phyloP scores from a whole-genome alignment of 2,888 invertebrate genomes.

The Tubulanus polymorphus region DNA sequence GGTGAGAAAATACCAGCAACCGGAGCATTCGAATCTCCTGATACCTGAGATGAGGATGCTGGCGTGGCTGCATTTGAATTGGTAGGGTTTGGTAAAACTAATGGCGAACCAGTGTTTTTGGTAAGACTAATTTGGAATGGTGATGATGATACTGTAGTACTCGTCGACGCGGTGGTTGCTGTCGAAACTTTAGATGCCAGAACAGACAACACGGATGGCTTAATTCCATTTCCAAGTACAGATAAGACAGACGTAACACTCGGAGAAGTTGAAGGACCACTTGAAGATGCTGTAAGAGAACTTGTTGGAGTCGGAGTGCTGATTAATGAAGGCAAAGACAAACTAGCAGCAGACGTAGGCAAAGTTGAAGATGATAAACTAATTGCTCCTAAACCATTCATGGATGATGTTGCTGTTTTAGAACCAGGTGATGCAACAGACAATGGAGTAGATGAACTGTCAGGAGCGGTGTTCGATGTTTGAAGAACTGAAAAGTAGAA shows the following conservation, averaged over 20 bases:
- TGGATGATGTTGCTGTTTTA: not conserved
- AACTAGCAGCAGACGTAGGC: not conserved
- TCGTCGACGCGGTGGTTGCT: not conserved
- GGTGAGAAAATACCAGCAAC: not conserved
- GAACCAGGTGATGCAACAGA: not conserved
- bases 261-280: not conserved
- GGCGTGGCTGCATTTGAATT: constrained; percentile 2
- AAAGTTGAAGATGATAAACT: not conserved
- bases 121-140: not conserved
- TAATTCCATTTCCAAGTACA: not conserved
- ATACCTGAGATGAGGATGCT: not conserved
- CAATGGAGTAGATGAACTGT: not conserved
- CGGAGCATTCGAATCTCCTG: constrained; percentile 4
- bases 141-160: not conserved
- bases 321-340: not conserved
- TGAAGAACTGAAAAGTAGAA: too few relatives aligned
- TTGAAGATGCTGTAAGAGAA: not conserved
- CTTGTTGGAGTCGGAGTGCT: not conserved
- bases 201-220: not conserved
- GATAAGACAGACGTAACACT: not conserved
- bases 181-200: not conserved
- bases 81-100: not conserved
- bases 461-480: not conserved
- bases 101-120: constrained; percentile 1
- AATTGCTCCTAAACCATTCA: not conserved